phyloP scores from a whole-genome alignment of 2,797 vertebrate genomes.

The Nasua narica region DNA sequence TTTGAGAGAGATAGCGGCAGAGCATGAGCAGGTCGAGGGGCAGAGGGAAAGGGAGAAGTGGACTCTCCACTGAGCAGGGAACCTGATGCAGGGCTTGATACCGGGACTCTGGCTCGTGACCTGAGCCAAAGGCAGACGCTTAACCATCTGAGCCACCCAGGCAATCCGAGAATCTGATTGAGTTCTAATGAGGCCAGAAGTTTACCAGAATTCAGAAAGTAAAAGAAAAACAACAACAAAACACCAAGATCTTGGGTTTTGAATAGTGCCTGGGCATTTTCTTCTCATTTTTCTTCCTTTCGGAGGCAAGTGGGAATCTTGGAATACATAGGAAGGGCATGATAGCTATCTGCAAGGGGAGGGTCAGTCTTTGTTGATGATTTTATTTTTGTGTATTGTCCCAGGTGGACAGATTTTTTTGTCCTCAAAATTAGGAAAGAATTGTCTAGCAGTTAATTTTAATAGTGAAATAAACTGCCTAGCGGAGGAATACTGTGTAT shows the following conservation, averaged over 20 bases:
- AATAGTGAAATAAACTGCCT: background rate
- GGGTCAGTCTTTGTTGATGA: background rate
- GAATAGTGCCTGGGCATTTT: background rate
- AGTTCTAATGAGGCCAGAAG: background rate
- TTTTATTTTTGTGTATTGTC: background rate
- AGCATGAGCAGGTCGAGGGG: too few relatives aligned
- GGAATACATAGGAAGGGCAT: background rate
- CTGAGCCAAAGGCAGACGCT: too few relatives aligned
- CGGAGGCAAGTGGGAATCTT: constrained; percentile 1
- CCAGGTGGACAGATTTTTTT: background rate
- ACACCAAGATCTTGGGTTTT: background rate
- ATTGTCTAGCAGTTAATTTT: constrained; percentile 14
- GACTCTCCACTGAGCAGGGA: too few relatives aligned
- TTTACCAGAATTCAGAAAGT: constrained; percentile 25
- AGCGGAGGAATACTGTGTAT: background rate
- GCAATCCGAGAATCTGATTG: background rate
- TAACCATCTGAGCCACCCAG: too few relatives aligned
- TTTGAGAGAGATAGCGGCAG: too few relatives aligned
- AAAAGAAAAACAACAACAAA: background rate
- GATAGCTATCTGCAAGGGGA: background rate
- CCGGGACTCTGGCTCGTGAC: too few relatives aligned
- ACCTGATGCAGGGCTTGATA: too few relatives aligned
- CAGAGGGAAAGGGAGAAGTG: too few relatives aligned
- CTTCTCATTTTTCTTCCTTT: background rate
- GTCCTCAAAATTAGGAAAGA: background rate